Evolutionary conservation across 1,140 invertebrate species (phyloP), one percentile per base, ranked within the genome.

Genomic region (Chymomyza costata): DNA sequence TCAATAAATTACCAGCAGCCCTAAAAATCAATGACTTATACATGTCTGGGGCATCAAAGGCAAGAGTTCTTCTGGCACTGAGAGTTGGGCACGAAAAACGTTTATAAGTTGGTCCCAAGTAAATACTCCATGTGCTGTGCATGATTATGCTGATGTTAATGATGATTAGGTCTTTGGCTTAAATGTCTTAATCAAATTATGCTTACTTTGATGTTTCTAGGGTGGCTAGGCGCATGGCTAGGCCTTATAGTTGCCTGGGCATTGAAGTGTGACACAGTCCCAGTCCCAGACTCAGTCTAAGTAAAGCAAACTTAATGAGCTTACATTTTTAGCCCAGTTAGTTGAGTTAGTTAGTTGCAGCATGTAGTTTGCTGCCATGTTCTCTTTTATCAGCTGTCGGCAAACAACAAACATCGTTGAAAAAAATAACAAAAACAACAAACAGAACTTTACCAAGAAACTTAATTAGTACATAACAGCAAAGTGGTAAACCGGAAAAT

Each of bases 151-250:
- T 80, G 73, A 80, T 80, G 73, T 74, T 80, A 80, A 80, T 80
- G 73, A 80, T 80, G 73, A 80, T 80, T 80, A 73, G 73, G 68
- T 65, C 55, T 80, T 80, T 80, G 67, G 74, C 73, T 80, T 80
- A 80, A 80, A 80, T 80, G 74, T 80, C 73, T 80, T 80, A 80
- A 80, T 80, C 73, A 80, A 80, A 80, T 80, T 80, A 80, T 80
- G 73, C 73, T 80, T 80, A 80, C 73, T 80, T 80, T 80, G 73
- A 80, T 80, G 74, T 78, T 78, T 68, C 47, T 53, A 14, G 32
- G 21, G 21, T 25, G 21, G 21, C 21, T 25, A 8, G 8, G 3
- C 8, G 8, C 3, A 3, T 25, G 21, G 8, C 21, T 25, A n/a
- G 21, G 21, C 21, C 8, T 3, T 5, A 3, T 25, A 8, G 21